Percentiles rank a stretch among this genome's conserved stretches.
phyloP scores from a whole-genome alignment of 1,140 invertebrate genomes.

The Globodera rostochiensis region DNA sequence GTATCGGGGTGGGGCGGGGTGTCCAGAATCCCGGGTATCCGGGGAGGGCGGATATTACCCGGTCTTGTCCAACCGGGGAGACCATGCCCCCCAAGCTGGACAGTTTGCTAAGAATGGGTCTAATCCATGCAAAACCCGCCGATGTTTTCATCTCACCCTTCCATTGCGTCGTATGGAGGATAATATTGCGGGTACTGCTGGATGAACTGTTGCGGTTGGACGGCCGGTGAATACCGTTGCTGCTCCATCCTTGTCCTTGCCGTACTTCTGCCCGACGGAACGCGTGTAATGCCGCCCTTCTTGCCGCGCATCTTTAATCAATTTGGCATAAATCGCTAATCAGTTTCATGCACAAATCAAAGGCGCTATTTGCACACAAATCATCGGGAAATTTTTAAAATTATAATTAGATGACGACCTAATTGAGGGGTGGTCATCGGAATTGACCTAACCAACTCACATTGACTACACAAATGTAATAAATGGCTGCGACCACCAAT shows the following conservation, averaged over 20 bases:
- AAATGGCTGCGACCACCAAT: slow-evolving; percentile 34
- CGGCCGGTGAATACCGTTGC: slow-evolving; percentile 25
- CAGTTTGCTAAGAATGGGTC: no score
- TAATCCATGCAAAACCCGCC: no score
- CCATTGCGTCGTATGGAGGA: not conserved
- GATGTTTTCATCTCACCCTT: not conserved
- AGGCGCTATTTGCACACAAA: no score
- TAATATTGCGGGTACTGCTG: not conserved
- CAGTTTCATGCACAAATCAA: no score
- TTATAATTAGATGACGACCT: not conserved
- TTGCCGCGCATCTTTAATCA: slow-evolving; percentile 34
- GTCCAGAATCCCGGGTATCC: no score
- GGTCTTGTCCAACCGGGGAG: no score
- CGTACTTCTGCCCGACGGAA: slow-evolving; percentile 25
- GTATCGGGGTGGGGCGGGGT: no score
- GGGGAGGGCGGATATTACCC: no score
- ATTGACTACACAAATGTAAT: slow-evolving; percentile 42
- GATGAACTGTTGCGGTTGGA: slow-evolving; percentile 9
- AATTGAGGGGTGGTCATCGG: not conserved
- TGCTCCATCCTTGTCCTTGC: slow-evolving; percentile 12
- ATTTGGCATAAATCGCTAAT: no score
- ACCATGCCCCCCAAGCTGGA: no score
- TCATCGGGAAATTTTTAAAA: no score
- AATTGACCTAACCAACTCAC: slow-evolving; percentile 25
- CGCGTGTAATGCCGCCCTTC: slow-evolving; percentile 27